Conservation (phyloP, 2,113 vertebrate species). For the Albula glossodonta region DNA sequence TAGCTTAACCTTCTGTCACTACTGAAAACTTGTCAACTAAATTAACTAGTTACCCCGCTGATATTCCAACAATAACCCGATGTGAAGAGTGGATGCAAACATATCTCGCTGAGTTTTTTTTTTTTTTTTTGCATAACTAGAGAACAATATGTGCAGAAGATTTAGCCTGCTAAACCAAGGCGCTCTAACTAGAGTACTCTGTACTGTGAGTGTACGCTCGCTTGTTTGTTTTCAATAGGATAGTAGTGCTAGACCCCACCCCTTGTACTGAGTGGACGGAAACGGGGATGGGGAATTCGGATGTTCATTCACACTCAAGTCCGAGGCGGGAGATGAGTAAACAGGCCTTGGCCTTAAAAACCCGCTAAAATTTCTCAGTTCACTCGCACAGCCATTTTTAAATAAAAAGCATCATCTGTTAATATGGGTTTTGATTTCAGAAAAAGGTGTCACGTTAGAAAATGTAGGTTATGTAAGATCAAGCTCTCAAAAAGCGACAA, state of each 20-base stretch:
- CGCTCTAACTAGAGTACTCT: neutral
- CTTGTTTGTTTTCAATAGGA: neutral
- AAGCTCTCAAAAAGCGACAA: neutral
- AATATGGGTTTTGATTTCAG: neutral
- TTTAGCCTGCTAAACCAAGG: neutral
- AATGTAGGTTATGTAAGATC: neutral
- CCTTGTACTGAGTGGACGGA: neutral
- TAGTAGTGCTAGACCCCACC: neutral
- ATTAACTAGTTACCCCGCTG: neutral
- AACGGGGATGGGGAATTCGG: neutral
- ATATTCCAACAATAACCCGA: neutral
- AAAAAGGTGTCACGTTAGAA: neutral
- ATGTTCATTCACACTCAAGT: conserved; percentile 12
- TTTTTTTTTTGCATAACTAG: neutral
- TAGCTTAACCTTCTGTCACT: no score
- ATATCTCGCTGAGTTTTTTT: neutral
- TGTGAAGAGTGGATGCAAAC: neutral
- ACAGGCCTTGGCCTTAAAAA: conserved; percentile 24
- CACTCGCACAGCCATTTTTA: conserved; percentile 5
- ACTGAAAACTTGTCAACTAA: neutral
- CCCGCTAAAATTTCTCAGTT: neutral
- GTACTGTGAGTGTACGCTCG: neutral
- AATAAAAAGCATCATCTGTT: neutral
- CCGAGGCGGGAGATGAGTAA: conserved; percentile 19
- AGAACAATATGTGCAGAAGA: neutral